Conservation (phyloP, 2,888 invertebrate species). For the Strigamia maritima region DNA sequence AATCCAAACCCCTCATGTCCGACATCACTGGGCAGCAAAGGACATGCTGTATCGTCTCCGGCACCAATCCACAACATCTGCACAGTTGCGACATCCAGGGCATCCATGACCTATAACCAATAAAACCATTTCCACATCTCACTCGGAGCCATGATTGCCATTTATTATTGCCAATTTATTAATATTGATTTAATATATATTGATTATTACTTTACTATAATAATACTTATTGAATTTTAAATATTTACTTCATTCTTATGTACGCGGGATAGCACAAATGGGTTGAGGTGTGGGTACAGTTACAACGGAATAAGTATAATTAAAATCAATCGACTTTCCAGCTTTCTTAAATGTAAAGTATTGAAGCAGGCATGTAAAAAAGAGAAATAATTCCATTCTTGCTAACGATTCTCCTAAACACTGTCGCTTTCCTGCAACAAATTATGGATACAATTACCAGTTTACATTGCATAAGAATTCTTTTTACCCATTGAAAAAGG, state of each 20-base stretch:
- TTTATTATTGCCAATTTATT: no score
- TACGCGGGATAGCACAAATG: background rate
- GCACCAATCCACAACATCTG: no score
- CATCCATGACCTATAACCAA: no score
- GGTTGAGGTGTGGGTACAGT: background rate
- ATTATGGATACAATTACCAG: background rate
- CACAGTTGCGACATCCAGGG: no score
- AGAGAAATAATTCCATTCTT: slow-evolving; percentile 14
- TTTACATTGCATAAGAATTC: background rate
- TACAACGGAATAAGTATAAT: background rate
- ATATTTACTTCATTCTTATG: background rate
- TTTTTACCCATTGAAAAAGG: background rate
- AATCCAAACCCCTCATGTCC: no score
- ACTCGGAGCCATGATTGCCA: no score
- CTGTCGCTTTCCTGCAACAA: slow-evolving; percentile 11
- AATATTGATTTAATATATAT: no score
- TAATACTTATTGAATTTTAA: background rate
- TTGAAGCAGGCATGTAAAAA: background rate
- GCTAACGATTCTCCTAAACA: slow-evolving; percentile 33
- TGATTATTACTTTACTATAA: background rate
- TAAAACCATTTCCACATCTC: no score
- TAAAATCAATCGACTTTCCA: background rate
- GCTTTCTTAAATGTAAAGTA: background rate
- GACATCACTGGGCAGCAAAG: no score
- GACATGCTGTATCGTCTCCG: no score